Base-by-base conservation (phyloP, 2,888 invertebrate genomes). In the Philereme transversata region DNA sequence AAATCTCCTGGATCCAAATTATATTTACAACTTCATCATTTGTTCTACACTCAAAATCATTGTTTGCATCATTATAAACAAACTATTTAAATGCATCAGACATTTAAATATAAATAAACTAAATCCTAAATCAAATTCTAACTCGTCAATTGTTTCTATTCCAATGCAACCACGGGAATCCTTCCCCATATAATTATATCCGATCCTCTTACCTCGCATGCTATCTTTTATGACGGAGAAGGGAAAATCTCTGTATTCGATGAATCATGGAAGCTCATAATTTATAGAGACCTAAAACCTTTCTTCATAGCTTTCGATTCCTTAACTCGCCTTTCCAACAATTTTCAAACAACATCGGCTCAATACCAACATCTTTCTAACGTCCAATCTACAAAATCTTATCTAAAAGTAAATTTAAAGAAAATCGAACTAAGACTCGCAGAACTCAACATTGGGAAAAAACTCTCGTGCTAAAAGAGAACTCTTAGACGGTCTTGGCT, bases 401-500 rank as follows among this genome's bases (percentile, higher is more conserved):
- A 60, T 10, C 59, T 71, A 5, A 70, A 67, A 9, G 5, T 69
- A 0, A 73, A 61, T 47, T 22, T 73, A 5, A 54, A 67, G 22
- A 71, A 70, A 69, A 71, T 73, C 4, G 60, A 71, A 11, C 49
- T 61, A 5, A 50, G 67, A 43, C 50, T 73, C 5, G 43, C 63
- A 4, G 68, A 73, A 65, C 40, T 74, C 5, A 72, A 62, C 65
- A 5, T 72, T 38, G 22, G 46, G 64, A 9, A 64, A 67, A 34
- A 74, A 71, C 11, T 58, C 66, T 6, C 55, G 70, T 38, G 35
- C 47, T 4, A 75, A 74, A 64, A 51, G 74, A 10, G 73, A 77
- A 71, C 38, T 74, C 0, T 11, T 75, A 8, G 72, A 77, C 38
- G 76, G 70, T 6, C 44, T 77, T 9, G 68, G 76, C 46, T 65